Evolutionary conservation across 2,797 vertebrate genomes (phyloP), one percentile per base, ranked within the genome.

Genomic region (Lepus oiostolus): DNA sequence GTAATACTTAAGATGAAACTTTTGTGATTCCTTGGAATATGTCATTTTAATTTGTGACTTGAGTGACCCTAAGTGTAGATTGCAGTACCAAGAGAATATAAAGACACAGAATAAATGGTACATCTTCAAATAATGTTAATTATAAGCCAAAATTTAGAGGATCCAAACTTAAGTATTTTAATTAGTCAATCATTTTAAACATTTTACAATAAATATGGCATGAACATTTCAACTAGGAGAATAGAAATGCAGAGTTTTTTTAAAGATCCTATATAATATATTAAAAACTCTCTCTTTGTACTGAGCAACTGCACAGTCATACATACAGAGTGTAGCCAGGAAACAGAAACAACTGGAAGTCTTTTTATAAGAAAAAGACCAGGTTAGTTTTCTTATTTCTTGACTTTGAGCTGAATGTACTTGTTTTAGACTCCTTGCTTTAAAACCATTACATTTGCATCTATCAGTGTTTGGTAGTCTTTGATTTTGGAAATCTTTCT

Each of bases 131-230:
- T 17, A n/a, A 70, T 32, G 60, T 80, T 47, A 94, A 52, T 42
- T 38, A 79, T n/a, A 88, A 54, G 72, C 26, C 80, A 54, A 85
- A 21, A 19, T 72, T 62, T 5, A 76, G 30, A 6, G 19, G 13
- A 90, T 7, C 90, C 76, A 81, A 82, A 42, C 21, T 16, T 68
- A 92, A 75, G 24, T 32, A 75, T 83, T 65, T 28, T 63, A 28
- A 5, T 75, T 91, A 5, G 11, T 26, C 91, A 90, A 58, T 84
- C 26, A 80, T 58, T 84, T 82, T 62, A 88, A 90, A 84, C 71
- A 72, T 63, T 74, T 79, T 91, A n/a, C 21, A 72, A 85, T 85
- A 93, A 81, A 63, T 21, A 4, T 54, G 62, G 4, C 47, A 86
- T 65, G 47, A 67, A 65, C 96, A 70, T 75, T 26, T 81, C 81